Evolutionary conservation across 1,140 invertebrate species (phyloP), one percentile per base, ranked within the genome.

Genomic region (Centruroides vittatus): DNA sequence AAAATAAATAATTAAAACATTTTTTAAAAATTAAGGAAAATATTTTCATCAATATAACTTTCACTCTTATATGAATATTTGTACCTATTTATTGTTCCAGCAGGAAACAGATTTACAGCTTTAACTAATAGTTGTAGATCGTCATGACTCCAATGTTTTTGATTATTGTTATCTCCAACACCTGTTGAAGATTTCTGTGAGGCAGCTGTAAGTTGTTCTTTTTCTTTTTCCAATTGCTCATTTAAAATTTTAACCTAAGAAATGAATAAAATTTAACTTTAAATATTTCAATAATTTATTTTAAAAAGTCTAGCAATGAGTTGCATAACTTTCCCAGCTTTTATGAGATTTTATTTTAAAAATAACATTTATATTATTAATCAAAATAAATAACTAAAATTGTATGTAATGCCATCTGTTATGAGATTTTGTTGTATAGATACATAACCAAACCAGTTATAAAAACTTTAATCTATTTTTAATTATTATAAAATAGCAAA

Each of bases 71-170:
- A 23, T 23, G 23, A 59, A 36, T 35, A 23, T 46, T 58, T 58
- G 61, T 61, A 80, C 67, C 92, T 80, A 70, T 95, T 88, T 73
- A 85, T 88, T 0, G 94, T 98, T 12, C 95, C 94, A 51, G 93
- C 92, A 0, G 95, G 93, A 73, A 97, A 98, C 3, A 98, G 71
- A 77, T 96, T 97, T 0, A 97, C 92, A 47, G 89, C 93, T 74
- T 98, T 98, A 23, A 97, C 93, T 1, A 98, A 78, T 13, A 94
- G 73, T 67, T 93, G 87, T 1, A 92, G 76, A 68, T 98, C 92
- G 58, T 81, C 80, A 57, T 82, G 80, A 23, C 77, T 81, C 94
- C 94, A 98, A 7, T 81, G 76, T 8, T 73, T 65, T 36, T 63
- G 59, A 35, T 13, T 46, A 34, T 65, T 65, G 8, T 65, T 58